Evolutionary conservation across 1,140 invertebrate genomes (phyloP), one percentile per base, ranked within the genome.

Genomic region (Oscheius sp.): DNA sequence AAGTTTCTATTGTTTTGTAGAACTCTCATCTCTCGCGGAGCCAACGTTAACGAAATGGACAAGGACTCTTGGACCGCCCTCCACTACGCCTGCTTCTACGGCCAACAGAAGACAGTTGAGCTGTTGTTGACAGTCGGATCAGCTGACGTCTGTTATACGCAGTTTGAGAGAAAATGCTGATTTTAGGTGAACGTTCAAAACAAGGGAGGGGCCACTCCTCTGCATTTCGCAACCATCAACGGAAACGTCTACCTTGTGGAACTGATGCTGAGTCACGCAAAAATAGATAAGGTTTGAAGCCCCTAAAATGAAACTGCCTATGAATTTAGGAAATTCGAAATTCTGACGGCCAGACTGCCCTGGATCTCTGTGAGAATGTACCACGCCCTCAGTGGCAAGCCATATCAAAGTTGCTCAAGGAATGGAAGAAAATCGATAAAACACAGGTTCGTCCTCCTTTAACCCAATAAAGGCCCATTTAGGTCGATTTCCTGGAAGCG

Each of bases 51-150:
- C 59, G 76, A 80, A 59, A 36, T 49, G 26, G 80, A 82, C 62
- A 68, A 63, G n/a, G 81, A 82, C 46, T 67, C 45, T 35, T 82
- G 80, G 80, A 83, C 80, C 18, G 80, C 80, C 7, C 55, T 82
- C 4, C 80, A 82, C 58, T 82, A 82, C 68, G 79, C 73, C 32
- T 76, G 79, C 32, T 83, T 82, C 36, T 83, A 82, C 67, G 81
- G 81, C 49, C 52, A 76, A 20, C 59, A 79, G 3, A 49, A 78
- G 58, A 73, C 69, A 34, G 78, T 73, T 31, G 35, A 82, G 42
- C 69, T 76, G 13, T 67, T 82, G 18, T 62, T 82, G 64, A 69
- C 67, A 1, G 67, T 68, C 18, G 34, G 62, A 64, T 36, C 31
- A 38, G 34, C 34, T 10, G 62, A 35, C 2, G 1, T 55, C 15